Evolutionary conservation across 2,113 vertebrate genomes (phyloP).

Genomic region (Pomatostomus ruficeps): DNA sequence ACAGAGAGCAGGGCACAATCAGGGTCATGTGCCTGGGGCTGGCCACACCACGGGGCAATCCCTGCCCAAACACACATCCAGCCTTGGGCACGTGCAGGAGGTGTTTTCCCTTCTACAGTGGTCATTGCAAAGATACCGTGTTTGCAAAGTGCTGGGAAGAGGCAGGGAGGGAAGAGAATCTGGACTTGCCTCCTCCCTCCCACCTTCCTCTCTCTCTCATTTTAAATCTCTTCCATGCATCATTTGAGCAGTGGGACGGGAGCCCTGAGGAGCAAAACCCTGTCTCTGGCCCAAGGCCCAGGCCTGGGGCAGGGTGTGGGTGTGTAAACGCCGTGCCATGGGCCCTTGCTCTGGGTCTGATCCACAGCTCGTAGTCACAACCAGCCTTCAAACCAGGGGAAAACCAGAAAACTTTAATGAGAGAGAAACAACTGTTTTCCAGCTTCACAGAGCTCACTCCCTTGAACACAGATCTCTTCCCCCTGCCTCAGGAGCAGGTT

Average conservation of each 20-base stretch:
- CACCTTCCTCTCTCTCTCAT: background rate
- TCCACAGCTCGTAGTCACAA: background rate
- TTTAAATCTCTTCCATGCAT: background rate
- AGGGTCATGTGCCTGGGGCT: background rate
- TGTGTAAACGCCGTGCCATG: background rate
- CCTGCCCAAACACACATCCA: background rate
- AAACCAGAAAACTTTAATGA: background rate
- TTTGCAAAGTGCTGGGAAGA: background rate
- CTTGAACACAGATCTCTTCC: background rate
- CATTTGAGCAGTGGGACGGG: background rate
- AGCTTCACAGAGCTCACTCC: background rate
- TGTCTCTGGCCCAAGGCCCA: background rate
- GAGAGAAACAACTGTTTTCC: background rate
- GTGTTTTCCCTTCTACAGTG: background rate
- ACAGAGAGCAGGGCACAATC: fast-evolving
- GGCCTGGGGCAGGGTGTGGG: background rate
- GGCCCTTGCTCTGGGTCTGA: background rate
- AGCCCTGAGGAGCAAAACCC: background rate
- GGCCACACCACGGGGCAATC: background rate
- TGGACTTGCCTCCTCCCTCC: background rate
- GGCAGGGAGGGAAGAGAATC: background rate
- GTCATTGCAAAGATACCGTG: background rate
- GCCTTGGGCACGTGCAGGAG: background rate
- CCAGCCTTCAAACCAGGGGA: background rate
- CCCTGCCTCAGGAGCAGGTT: background rate